Base-by-base conservation (phyloP, 2,113 vertebrate genomes). In the Coreoperca whiteheadi region DNA sequence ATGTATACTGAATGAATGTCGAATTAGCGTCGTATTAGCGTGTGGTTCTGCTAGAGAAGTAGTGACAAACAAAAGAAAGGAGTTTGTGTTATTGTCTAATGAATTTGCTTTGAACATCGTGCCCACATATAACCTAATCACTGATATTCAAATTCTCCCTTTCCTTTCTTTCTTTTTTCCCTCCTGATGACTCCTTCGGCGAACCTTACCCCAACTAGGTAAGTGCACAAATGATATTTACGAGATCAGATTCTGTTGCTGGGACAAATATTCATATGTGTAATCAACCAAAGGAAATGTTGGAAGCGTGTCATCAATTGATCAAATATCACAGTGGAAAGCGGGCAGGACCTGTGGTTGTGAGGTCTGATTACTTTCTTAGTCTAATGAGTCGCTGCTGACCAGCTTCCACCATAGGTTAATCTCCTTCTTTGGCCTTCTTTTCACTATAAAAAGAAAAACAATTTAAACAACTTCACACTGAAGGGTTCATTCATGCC, bases 201-300 rank as follows among this genome's bases (percentile, higher is more conserved):
- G 63, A 60, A 65, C 37, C 46, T 72, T 63, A 18, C 28, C 37
- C 30, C 30, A 57, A 88, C 78, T 34, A 95, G 94, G 94, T 96
- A 91, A 95, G 94, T 84, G 54, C 16, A 74, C n/a, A 87, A 60
- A 64, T 68, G n/a, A 68, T 30, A 83, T 86, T 84, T 78, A 77
- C 53, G 54, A 77, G 32, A 56, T 73, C 41, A 53, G 41, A 50
- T 61, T 83, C 16, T 3, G 25, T 64, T 80, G 59, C 25, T 25
- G 41, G 16, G 39, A 63, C 28, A 73, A 53, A 66, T 81, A 86
- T 81, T 83, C 46, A 82, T 81, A 82, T 61, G 50, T 75, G 32
- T 75, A 61, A 89, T 84, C 64, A 43, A 81, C 4, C 53, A 74
- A 61, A 54, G 56, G 51, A 81, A 78, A 69, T 32, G 46, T 3